Evolutionary conservation across 2,797 vertebrate species (phyloP).

Genomic region (Lithobates pipiens): DNA sequence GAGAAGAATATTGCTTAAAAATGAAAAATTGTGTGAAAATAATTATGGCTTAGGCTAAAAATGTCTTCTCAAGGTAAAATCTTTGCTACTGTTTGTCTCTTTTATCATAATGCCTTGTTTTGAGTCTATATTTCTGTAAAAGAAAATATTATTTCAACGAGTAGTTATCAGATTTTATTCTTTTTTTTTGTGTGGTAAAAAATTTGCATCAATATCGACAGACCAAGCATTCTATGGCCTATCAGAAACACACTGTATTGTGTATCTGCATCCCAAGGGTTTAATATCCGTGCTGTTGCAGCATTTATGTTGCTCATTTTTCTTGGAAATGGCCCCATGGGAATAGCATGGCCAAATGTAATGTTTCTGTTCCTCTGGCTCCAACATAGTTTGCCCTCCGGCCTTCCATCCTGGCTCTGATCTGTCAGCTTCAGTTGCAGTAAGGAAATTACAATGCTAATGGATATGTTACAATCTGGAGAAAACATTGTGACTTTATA

Average conservation of each 20-base stretch:
- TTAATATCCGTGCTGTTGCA: slow-evolving; percentile 50
- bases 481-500: slow-evolving; percentile 25
- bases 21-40: too few species aligned
- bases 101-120: not conserved
- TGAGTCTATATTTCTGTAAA: not conserved
- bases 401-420: slow-evolving; percentile 41
- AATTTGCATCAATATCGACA: slow-evolving; percentile 38
- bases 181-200: slow-evolving; percentile 33
- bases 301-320: slow-evolving; percentile 55
- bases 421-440: slow-evolving; percentile 28
- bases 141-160: slow-evolving; percentile 21
- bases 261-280: slow-evolving; percentile 46
- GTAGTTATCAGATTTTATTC: slow-evolving; percentile 3
- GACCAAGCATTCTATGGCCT: slow-evolving; percentile 4
- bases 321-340: slow-evolving; percentile 46
- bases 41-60: not conserved
- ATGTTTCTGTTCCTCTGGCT: slow-evolving; percentile 29
- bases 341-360: slow-evolving; percentile 48
- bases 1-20: too few species aligned
- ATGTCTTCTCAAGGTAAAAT: not conserved
- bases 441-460: slow-evolving; percentile 51
- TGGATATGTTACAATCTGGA: slow-evolving; percentile 46
- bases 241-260: slow-evolving; percentile 45
- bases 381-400: slow-evolving; percentile 22
- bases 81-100: not conserved